Percentiles rank a stretch among this genome's conserved stretches.
Conservation (phyloP, 35 echinoderm and acorn worm species). For the Chiridota heheva region DNA sequence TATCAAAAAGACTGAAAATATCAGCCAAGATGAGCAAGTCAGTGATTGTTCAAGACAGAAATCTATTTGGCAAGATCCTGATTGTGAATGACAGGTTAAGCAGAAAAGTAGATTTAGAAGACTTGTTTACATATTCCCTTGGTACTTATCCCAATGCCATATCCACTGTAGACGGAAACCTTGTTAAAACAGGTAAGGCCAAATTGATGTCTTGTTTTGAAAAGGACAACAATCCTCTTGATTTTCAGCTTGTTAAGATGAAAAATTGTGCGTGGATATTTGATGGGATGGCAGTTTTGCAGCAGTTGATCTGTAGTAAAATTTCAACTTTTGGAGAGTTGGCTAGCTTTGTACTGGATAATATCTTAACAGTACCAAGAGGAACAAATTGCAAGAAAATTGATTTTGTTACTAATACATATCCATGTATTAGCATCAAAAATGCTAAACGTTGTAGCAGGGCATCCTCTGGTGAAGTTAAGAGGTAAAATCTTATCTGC, state of each 20-base stretch:
- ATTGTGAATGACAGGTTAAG: background rate
- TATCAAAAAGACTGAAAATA: too few relatives aligned
- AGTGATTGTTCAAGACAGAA: too few relatives aligned
- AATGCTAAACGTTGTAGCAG: conserved; percentile 16
- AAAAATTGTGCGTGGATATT: conserved; percentile 6
- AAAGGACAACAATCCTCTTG: conserved; percentile 5
- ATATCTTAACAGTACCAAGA: conserved; percentile 1
- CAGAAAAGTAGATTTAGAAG: conserved; percentile 1
- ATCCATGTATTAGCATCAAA: conserved; percentile 22
- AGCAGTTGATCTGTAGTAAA: conserved; percentile 28
- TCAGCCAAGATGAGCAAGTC: too few relatives aligned
- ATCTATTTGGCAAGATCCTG: conserved; percentile 22
- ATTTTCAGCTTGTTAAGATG: conserved; percentile 6
- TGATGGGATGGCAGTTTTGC: conserved; percentile 26
- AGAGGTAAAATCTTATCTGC: background rate
- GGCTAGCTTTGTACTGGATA: conserved; percentile 15
- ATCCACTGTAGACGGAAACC: conserved; percentile 15
- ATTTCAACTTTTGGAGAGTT: conserved; percentile 10
- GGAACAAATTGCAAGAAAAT: background rate
- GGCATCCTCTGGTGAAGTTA: background rate
- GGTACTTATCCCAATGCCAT: background rate
- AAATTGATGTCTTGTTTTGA: conserved; percentile 33
- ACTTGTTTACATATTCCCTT: conserved; percentile 6
- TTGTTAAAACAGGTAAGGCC: conserved; percentile 28
- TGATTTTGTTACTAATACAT: conserved; percentile 39